Evolutionary conservation across 1,140 invertebrate species (phyloP), one percentile per base, ranked within the genome.

Genomic region (Harpegnathos saltator): DNA sequence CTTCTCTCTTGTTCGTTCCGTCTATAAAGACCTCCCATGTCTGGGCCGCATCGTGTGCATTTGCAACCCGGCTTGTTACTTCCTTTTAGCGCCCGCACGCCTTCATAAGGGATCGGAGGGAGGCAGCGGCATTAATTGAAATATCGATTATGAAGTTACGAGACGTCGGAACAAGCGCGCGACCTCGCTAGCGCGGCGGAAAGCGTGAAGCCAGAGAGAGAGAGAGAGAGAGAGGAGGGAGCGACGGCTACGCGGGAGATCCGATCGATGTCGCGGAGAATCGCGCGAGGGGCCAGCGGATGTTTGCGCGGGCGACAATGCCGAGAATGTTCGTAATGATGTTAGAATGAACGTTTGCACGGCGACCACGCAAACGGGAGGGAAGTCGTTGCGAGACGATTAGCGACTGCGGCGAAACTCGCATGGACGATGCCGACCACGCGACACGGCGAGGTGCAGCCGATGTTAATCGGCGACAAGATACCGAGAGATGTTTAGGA

Each of bases 71-170:
- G 63, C 54, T 80, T 52, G 65, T 80, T 80, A 71, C 75, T 80
- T 80, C 75, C 75, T 80, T 71, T 80, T 80, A 80, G 66, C 7
- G n/a, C n/a, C n/a, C 58, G 58, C 62, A 9, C 38, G 9, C 38
- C 3, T 11, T 44, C 38, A 44, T 9, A 44, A 9, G 38, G 38
- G 3, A 9, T 7, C 38, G 38, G 38, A 44, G 38, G 7, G 38
- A 44, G n/a, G n/a, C n/a, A n/a, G 65, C 4, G 52, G 24, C 75
- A 26, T 33, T 80, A 80, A 80, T 80, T 80, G 75, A 80, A 80
- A 80, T 71, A 80, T 80, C 75, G 75, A 80, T 80, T 80, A 80
- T 80, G 52, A 78, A 78, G 52, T 69, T 78, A 69, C 75, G 63
- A 69, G 50, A 71, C 52, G 52, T 69, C 22, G 33, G 38, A 33